Evolutionary conservation across 2,888 invertebrate genomes (phyloP).

Genomic region (Drosophila borborema): DNA sequence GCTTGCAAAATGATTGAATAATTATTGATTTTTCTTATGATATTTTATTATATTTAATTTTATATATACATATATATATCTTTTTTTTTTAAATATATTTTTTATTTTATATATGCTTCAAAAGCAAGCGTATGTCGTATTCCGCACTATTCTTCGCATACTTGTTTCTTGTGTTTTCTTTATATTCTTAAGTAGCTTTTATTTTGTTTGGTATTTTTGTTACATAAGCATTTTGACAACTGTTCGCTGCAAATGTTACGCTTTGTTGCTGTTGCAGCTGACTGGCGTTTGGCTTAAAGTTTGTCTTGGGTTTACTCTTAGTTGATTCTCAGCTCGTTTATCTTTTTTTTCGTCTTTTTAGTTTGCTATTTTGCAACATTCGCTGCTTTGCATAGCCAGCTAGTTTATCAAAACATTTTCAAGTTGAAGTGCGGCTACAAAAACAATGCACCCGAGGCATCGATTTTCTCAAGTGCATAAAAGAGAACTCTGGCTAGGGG

Average conservation of each 20-base stretch:
- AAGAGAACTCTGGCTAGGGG: not conserved
- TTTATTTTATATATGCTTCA: not conserved
- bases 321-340: slow-evolving; percentile 12
- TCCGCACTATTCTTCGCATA: not conserved
- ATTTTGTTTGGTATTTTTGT: slow-evolving; percentile 16
- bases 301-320: slow-evolving; percentile 37
- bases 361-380: slow-evolving; percentile 17
- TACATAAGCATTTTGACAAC: slow-evolving; percentile 60
- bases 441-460: slow-evolving; percentile 65
- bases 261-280: slow-evolving; percentile 52
- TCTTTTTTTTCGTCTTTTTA: not conserved
- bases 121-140: not conserved
- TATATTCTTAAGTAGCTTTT: slow-evolving; percentile 1
- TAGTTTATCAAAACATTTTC: slow-evolving; percentile 80
- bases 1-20: too few species aligned
- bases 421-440: slow-evolving; percentile 78
- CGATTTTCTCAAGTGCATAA: slow-evolving; percentile 66
- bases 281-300: slow-evolving; percentile 71
- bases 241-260: slow-evolving; percentile 47
- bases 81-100: too few species aligned
- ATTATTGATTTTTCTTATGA: too few species aligned
- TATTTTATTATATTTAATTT: too few species aligned
- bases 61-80: too few species aligned
- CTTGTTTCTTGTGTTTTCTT: not conserved
- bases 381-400: slow-evolving; percentile 66